Evolutionary conservation across 1,140 invertebrate species (phyloP).

Genomic region (Pseudomyrmex dendroicus): DNA sequence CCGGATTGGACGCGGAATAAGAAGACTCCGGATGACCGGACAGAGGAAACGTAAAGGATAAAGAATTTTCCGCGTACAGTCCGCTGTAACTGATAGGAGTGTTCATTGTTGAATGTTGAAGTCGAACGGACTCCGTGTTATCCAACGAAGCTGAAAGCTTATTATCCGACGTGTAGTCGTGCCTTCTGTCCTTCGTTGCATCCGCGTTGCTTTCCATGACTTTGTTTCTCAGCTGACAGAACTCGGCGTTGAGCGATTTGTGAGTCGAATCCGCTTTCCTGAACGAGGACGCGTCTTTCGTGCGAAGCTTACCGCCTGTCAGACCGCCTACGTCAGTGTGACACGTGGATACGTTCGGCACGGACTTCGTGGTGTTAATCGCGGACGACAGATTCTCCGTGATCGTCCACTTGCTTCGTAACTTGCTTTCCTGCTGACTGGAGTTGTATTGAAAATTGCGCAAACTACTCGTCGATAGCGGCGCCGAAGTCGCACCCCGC

Average conservation of each 20-base stretch:
- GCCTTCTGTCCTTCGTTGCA: constrained; percentile 48
- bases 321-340: constrained; percentile 32
- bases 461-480: neutral
- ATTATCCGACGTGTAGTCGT: constrained; percentile 22
- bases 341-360: constrained; percentile 59
- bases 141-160: neutral
- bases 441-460: constrained; percentile 69
- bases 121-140: constrained; percentile 1
- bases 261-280: constrained; percentile 54
- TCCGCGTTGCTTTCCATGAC: constrained; percentile 68
- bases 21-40: constrained; percentile 34
- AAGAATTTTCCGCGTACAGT: constrained; percentile 51
- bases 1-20: constrained; percentile 29
- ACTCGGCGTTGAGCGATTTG: constrained; percentile 77
- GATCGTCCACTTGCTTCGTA: constrained; percentile 81
- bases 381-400: constrained; percentile 71
- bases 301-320: constrained; percentile 57
- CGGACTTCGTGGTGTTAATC: constrained; percentile 65
- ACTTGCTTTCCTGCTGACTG: constrained; percentile 76
- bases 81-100: constrained; percentile 36
- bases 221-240: constrained; percentile 75
- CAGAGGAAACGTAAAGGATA: constrained; percentile 57
- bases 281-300: constrained; percentile 37
- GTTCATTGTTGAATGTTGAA: neutral
- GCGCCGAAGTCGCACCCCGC: constrained; percentile 11